Evolutionary conservation across 1,140 invertebrate genomes (phyloP).

Genomic region (Plectrocnemia conspersa): DNA sequence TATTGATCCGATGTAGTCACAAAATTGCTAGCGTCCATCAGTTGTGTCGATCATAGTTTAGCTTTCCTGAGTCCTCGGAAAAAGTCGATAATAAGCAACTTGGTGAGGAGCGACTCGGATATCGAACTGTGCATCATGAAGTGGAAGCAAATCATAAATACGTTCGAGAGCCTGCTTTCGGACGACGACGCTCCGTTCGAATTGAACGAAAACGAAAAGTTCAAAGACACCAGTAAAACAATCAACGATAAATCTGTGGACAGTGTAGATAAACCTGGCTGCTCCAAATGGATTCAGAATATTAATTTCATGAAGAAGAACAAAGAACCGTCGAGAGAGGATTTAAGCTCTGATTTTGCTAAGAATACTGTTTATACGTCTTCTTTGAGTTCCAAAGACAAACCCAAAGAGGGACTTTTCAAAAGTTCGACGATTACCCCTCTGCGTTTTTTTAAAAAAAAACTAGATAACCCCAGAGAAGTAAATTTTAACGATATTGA

Average conservation of each 20-base stretch:
- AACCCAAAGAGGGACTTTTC: background rate
- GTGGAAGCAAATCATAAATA: slow-evolving; percentile 15
- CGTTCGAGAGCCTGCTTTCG: background rate
- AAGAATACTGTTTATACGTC: slow-evolving; percentile 23
- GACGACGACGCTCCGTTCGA: background rate
- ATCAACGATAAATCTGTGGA: background rate
- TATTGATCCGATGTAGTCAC: too few relatives aligned
- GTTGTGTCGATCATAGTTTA: slow-evolving; percentile 1
- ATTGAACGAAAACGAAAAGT: too few relatives aligned
- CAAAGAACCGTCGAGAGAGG: slow-evolving; percentile 6
- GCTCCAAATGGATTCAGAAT: slow-evolving; percentile 12
- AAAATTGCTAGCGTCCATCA: slow-evolving; percentile 11
- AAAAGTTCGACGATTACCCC: slow-evolving; percentile 13
- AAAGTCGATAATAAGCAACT: background rate
- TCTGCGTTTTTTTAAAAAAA: slow-evolving; percentile 11
- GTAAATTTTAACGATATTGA: background rate
- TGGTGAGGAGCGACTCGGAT: background rate
- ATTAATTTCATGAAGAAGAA: background rate
- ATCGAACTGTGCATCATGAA: slow-evolving; percentile 7
- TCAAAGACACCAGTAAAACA: background rate
- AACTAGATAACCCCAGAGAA: slow-evolving; percentile 19
- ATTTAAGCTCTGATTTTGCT: slow-evolving; percentile 21
- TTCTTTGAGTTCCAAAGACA: slow-evolving; percentile 15
- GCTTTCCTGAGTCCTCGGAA: background rate
- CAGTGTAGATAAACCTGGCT: background rate